phyloP scores from a whole-genome alignment of 1,140 invertebrate species.

The Drosophila ohnishii region DNA sequence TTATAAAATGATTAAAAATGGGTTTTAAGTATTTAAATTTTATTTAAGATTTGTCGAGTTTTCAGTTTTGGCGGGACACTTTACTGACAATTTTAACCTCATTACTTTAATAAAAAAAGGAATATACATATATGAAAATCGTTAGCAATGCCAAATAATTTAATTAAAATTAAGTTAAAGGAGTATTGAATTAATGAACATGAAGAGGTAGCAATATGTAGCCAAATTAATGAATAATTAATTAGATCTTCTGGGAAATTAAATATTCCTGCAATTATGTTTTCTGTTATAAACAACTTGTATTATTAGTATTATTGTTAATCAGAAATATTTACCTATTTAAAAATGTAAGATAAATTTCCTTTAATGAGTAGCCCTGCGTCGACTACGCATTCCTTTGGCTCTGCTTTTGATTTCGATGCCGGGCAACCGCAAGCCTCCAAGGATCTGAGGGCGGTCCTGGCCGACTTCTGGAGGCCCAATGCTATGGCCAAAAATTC shows the following conservation, averaged over 20 bases:
- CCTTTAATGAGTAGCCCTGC: not conserved
- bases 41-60: not conserved
- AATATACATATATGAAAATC: not conserved
- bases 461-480: conserved; percentile 9
- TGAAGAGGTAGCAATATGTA: no score
- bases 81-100: no score
- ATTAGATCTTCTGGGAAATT: no score
- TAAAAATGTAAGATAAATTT: no score
- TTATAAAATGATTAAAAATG: no score
- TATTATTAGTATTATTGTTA: no score
- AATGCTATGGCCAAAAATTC: conserved; percentile 47
- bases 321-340: no score
- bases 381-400: not conserved
- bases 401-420: conserved; percentile 44
- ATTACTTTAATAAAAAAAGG: not conserved
- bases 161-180: not conserved
- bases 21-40: no score
- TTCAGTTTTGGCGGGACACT: no score
- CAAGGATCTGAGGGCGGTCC: conserved; percentile 5
- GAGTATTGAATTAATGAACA: not conserved
- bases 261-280: no score
- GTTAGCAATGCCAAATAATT: not conserved
- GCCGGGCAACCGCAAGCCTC: conserved; percentile 49
- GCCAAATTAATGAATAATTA: no score
- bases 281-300: no score